Conservation (phyloP, 2,888 invertebrate species). For the Idaea biselata region DNA sequence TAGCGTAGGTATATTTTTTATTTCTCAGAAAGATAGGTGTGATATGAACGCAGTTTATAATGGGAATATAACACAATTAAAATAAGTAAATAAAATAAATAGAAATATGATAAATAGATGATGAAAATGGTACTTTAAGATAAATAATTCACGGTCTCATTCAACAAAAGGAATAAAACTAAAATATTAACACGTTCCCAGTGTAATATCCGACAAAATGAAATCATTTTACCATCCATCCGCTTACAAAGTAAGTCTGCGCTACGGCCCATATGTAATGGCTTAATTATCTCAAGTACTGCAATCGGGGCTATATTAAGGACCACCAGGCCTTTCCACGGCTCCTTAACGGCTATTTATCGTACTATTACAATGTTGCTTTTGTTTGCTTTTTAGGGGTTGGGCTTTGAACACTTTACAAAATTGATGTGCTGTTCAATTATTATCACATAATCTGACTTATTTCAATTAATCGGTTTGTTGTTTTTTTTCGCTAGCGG, state of each 20-base stretch:
- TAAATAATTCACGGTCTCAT: not conserved
- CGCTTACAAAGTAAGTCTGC: conserved; percentile 18
- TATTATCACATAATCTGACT: not conserved
- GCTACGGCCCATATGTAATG: conserved; percentile 55
- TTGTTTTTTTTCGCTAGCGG: conserved; percentile 23
- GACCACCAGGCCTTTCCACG: conserved; percentile 31
- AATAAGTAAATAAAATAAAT: conserved; percentile 4
- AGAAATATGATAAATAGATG: not conserved
- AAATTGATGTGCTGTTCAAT: not conserved
- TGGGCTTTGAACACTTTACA: not conserved
- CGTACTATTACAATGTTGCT: conserved; percentile 1
- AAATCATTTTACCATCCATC: conserved; percentile 43
- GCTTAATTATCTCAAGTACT: conserved; percentile 75
- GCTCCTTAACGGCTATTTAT: conserved; percentile 12
- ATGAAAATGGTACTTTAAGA: not conserved
- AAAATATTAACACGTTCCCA: conserved; percentile 54
- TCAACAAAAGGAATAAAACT: conserved; percentile 4
- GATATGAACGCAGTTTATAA: not conserved
- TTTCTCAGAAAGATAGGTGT: not conserved
- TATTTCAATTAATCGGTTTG: not conserved
- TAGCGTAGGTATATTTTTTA: not conserved
- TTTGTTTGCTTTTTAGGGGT: not conserved
- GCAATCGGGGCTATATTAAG: conserved; percentile 50
- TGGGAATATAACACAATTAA: no score
- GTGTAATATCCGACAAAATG: conserved; percentile 53